phyloP scores from a whole-genome alignment of 2,797 vertebrate genomes.

The Tapera naevia region DNA sequence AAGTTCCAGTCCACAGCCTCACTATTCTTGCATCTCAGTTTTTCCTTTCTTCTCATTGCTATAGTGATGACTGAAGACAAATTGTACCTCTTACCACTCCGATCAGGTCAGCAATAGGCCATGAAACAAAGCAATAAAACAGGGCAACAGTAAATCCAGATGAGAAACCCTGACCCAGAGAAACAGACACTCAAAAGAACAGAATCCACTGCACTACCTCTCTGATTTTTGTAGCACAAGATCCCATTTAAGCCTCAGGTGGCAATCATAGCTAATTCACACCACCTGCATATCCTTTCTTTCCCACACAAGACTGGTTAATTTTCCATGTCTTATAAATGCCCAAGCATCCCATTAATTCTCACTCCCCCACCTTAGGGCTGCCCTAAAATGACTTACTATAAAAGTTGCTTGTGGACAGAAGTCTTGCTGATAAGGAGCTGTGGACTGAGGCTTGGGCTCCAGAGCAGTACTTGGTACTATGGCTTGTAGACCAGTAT shows the following conservation, averaged over 20 bases:
- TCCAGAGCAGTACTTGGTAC: background rate
- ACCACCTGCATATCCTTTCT: background rate
- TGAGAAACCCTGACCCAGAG: background rate
- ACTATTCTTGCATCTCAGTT: background rate
- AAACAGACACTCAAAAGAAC: background rate
- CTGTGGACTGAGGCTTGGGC: background rate
- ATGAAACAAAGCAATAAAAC: background rate
- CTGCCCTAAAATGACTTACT: background rate
- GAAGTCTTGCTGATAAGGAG: background rate
- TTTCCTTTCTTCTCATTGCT: background rate
- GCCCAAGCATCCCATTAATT: background rate
- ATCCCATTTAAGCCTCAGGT: background rate
- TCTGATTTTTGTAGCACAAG: background rate
- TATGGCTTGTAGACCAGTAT: background rate
- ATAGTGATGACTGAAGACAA: background rate
- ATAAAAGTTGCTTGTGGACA: background rate
- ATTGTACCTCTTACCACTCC: background rate
- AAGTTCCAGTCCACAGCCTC: background rate
- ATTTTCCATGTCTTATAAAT: background rate
- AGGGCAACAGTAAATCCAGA: background rate
- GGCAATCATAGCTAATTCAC: background rate
- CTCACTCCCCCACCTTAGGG: background rate
- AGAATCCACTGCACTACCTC: accelerated
- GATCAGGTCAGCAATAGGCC: background rate
- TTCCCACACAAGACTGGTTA: background rate